phyloP scores from a whole-genome alignment of 1,140 invertebrate species.

The Pollicipes pollicipes region DNA sequence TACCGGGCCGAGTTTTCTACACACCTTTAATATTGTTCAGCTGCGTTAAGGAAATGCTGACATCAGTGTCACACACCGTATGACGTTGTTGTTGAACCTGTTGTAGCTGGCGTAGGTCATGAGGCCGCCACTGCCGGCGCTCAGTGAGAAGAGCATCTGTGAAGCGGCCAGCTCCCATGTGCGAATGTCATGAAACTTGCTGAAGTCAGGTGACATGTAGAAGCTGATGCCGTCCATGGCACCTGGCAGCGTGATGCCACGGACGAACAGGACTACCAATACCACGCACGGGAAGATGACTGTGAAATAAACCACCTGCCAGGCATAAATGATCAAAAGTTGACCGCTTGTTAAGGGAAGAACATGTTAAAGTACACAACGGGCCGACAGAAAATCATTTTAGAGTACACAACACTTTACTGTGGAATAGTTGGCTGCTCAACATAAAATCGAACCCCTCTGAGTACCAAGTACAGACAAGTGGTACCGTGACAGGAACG shows the following conservation, averaged over 20 bases:
- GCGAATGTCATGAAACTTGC: constrained; percentile 29
- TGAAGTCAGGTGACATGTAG: constrained; percentile 85
- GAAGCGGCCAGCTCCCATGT: constrained; percentile 32
- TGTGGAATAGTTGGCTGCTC: too few species aligned
- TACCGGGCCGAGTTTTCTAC: too few species aligned
- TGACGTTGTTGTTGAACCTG: constrained; percentile 38
- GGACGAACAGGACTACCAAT: constrained; percentile 38
- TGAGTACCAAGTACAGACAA: too few species aligned
- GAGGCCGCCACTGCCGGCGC: constrained; percentile 36
- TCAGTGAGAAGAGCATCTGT: constrained; percentile 36
- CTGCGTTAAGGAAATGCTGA: too few species aligned
- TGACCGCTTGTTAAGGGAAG: background rate
- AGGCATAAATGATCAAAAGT: background rate
- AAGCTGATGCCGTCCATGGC: constrained; percentile 37
- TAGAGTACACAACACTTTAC: too few species aligned
- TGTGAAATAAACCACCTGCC: constrained; percentile 30
- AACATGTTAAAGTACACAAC: too few species aligned
- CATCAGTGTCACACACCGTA: constrained; percentile 29
- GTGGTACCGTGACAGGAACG: too few species aligned
- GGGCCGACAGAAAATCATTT: too few species aligned
- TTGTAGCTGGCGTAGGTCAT: constrained; percentile 40
- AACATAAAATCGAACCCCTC: too few species aligned
- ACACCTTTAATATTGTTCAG: too few species aligned
- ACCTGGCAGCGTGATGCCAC: constrained; percentile 42
- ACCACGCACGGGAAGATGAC: constrained; percentile 47